Evolutionary conservation across 2,888 invertebrate genomes (phyloP).

Genomic region (Apotomis capreana): DNA sequence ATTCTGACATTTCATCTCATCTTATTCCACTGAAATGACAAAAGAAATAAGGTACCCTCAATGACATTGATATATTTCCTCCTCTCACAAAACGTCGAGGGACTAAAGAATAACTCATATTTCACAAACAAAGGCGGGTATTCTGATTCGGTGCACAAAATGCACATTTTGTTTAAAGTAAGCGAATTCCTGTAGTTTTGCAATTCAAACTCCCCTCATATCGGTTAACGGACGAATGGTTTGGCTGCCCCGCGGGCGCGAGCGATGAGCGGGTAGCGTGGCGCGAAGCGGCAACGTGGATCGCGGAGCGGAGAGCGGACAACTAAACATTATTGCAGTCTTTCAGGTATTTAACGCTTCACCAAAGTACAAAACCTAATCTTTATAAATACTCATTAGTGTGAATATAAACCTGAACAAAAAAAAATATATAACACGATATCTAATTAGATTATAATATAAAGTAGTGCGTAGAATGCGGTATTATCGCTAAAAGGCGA

Average conservation of each 20-base stretch:
- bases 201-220: conserved; percentile 78
- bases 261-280: conserved; percentile 1
- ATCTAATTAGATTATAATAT: too few species aligned
- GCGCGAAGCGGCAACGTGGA: background rate
- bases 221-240: conserved; percentile 74
- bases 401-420: too few species aligned
- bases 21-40: background rate
- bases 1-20: conserved; percentile 42
- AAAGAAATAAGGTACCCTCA: conserved; percentile 29
- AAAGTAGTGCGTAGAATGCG: too few species aligned
- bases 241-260: conserved; percentile 48
- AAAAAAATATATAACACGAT: too few species aligned
- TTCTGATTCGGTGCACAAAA: conserved; percentile 41
- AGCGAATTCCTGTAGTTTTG: conserved; percentile 67
- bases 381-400: too few species aligned
- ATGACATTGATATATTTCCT: conserved; percentile 27
- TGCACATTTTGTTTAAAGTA: conserved; percentile 47
- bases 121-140: conserved; percentile 20
- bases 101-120: conserved; percentile 35
- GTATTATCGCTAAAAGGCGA: too few species aligned
- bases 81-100: background rate
- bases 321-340: background rate
- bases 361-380: too few species aligned
- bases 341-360: too few species aligned
- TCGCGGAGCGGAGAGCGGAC: conserved; percentile 10